phyloP scores from a whole-genome alignment of 2,797 vertebrate genomes.

The Bovichtus diacanthus region DNA sequence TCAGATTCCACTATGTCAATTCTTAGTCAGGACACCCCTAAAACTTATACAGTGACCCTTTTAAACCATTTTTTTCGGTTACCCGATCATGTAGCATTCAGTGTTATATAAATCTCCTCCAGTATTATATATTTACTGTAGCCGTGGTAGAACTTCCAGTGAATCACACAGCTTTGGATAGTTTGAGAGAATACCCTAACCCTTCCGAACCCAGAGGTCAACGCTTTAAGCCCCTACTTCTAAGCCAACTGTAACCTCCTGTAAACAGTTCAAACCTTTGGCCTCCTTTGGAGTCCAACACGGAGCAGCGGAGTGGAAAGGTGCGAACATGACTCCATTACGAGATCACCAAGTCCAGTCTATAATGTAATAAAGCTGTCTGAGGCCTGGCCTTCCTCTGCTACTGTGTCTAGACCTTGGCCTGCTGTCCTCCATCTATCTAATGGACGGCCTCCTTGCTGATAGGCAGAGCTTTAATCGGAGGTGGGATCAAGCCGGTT shows the following conservation, averaged over 20 bases:
- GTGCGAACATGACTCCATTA: conserved; percentile 65
- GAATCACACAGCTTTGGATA: neutral
- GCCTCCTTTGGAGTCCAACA: conserved; percentile 4
- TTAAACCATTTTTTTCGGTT: no score
- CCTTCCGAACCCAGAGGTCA: no score
- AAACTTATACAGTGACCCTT: no score
- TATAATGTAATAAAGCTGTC: conserved; percentile 65
- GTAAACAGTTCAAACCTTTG: neutral
- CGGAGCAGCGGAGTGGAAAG: conserved; percentile 29
- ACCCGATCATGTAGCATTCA: no score
- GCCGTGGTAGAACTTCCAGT: neutral
- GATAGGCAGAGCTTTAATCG: conserved; percentile 54
- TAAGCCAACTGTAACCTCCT: neutral
- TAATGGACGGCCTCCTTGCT: conserved; percentile 60
- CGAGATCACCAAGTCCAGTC: conserved; percentile 36
- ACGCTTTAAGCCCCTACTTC: no score
- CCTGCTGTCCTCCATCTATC: conserved; percentile 59
- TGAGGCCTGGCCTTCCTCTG: conserved; percentile 46
- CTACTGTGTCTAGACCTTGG: conserved; percentile 54
- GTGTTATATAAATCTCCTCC: no score
- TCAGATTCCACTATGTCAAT: no score
- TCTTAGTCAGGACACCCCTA: no score
- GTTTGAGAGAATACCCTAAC: neutral
- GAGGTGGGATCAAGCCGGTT: conserved; percentile 21
- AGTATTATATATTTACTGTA: neutral